Percentiles rank a stretch among this genome's conserved stretches.
phyloP scores from a whole-genome alignment of 1,140 invertebrate genomes.

The Drosophila sturtevanti region DNA sequence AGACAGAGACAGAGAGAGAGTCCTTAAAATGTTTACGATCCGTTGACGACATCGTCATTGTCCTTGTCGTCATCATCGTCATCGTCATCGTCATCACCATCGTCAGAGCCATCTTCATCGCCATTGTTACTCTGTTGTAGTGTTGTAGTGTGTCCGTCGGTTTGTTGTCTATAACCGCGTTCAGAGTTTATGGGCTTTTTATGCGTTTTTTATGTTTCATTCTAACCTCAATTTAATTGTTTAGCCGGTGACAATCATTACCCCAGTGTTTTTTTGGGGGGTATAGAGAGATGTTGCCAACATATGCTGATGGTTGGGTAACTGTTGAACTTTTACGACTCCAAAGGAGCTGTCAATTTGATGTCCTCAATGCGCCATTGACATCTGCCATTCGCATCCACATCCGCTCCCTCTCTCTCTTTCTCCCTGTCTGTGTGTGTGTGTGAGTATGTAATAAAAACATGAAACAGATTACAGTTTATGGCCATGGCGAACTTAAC shows the following conservation, averaged over 20 bases:
- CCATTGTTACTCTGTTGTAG: conserved; percentile 14
- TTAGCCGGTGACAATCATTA: conserved; percentile 82
- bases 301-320: conserved; percentile 58
- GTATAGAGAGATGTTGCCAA: conserved; percentile 21
- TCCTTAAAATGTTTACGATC: conserved; percentile 82
- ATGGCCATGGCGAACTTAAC: conserved; percentile 63
- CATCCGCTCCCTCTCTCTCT: no score
- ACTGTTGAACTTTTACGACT: conserved; percentile 68
- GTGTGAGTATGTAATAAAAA: conserved; percentile 61
- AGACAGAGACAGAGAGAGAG: no score
- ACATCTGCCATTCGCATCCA: conserved; percentile 33
- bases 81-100: conserved; percentile 29
- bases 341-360: conserved; percentile 77
- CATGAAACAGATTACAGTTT: conserved; percentile 77
- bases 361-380: conserved; percentile 71
- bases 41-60: conserved; percentile 69
- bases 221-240: conserved; percentile 83
- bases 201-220: conserved; percentile 82
- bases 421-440: conserved; percentile 4
- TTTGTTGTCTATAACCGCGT: conserved; percentile 24
- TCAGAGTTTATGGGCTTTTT: conserved; percentile 76
- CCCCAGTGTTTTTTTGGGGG: conserved; percentile 18
- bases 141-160: background rate
- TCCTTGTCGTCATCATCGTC: conserved; percentile 5
- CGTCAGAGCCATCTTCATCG: conserved; percentile 26